Evolutionary conservation across 2,797 vertebrate genomes (phyloP).

Genomic region (Sebastes aleutianus): DNA sequence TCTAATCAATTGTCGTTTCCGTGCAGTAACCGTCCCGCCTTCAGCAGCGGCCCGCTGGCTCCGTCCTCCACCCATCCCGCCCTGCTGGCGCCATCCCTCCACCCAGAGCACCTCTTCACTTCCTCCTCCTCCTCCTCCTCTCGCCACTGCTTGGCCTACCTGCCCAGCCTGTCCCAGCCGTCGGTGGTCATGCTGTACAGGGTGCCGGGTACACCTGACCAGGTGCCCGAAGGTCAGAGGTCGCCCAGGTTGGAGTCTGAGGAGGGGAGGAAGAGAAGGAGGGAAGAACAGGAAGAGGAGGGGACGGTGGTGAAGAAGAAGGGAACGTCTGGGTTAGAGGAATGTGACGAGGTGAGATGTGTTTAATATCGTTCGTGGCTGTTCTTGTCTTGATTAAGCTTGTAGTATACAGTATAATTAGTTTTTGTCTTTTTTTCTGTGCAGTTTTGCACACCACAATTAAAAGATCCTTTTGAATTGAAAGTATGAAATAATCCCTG

Average conservation of each 20-base stretch:
- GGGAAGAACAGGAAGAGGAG: conserved; percentile 36
- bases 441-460: neutral
- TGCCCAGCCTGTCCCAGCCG: conserved; percentile 84
- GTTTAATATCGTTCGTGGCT: neutral
- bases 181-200: conserved; percentile 89
- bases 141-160: conserved; percentile 82
- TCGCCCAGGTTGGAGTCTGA: conserved; percentile 25
- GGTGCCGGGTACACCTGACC: conserved; percentile 17
- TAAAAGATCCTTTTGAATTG: conserved; percentile 24
- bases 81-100: conserved; percentile 47
- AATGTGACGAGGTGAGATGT: conserved; percentile 40
- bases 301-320: conserved; percentile 39
- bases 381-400: neutral
- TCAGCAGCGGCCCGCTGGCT: neutral
- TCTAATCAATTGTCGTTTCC: neutral
- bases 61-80: conserved; percentile 41
- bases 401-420: neutral
- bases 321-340: neutral
- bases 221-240: conserved; percentile 4
- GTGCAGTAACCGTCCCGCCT: conserved; percentile 15
- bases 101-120: conserved; percentile 55
- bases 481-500: conserved; percentile 7
- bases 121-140: conserved; percentile 30
- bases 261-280: conserved; percentile 48
- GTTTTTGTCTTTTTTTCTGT: neutral